Base-by-base conservation (phyloP, 2,113 vertebrate genomes). In the Boleophthalmus pectinirostris region DNA sequence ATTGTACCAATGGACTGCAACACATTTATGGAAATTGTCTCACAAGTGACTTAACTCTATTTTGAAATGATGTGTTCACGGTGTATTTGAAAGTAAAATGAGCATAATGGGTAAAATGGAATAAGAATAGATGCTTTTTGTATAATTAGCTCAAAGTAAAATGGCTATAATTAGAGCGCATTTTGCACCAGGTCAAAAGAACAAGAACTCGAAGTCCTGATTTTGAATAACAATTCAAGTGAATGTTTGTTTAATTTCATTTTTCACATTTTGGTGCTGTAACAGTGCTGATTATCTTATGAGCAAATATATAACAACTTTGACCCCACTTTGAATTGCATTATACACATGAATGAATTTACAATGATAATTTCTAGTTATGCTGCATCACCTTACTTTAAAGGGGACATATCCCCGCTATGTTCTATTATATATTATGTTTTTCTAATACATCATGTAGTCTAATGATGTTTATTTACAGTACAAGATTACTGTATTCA, bases 121-220 rank as follows among this genome's bases (percentile, higher is more conserved):
- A 45, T 10, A n/a, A 45, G 38, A 45, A 21, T 45, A 45, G 33
- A 65, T n/a, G 63, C 33, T 65, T 65, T 65, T 63, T 77, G 66
- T 74, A 46, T 43, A 63, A 70, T 73, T 56, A 54, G 43, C 35
- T 70, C 23, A 20, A 46, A 23, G 65, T 54, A 16, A 66, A 81
- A 64, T 24, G 18, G 35, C 25, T 33, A 57, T 57, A 29, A 29
- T 61, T 29, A 73, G 20, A 18, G 29, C 46, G 15, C 25, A 64
- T 81, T 65, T 63, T 61, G 33, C 60, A 70, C 66, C 7, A 21
- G 53, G 43, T 66, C 6, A 4, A 65, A 75, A 4, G 56, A 57
- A 3, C 12, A 0, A 49, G 15, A 14, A 35, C n/a, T 6, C 20
- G 1, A 3, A 9, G 47, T 33, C 15, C 58, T 29, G 24, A 25